Percentiles rank a stretch among this genome's conserved stretches.
These are phyloP conservation scores for Lycocerus yunnanus DNA, from an alignment of 2,888 invertebrate species.

Conservation along the genomic window DNA sequence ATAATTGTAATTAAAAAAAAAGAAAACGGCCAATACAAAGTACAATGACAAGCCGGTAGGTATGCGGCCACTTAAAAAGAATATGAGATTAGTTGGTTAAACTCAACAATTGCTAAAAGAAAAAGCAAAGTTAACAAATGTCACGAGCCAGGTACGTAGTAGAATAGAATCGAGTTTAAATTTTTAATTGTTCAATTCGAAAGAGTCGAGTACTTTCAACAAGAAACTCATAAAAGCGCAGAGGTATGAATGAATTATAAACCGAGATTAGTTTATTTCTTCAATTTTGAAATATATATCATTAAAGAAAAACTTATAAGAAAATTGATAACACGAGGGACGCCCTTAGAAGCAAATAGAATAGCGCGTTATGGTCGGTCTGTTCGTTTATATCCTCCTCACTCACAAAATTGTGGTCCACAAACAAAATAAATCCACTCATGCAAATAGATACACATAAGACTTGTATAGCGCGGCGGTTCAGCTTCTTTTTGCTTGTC, in stretches of 20 bases:
- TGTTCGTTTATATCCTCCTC: slow-evolving; percentile 32
- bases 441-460: slow-evolving; percentile 50
- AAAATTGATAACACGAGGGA: slow-evolving; percentile 43
- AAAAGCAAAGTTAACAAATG: slow-evolving; percentile 42
- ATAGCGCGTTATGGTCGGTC: slow-evolving; percentile 46
- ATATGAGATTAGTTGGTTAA: slow-evolving; percentile 41
- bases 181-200: slow-evolving; percentile 43
- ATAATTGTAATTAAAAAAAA: not conserved
- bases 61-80: slow-evolving; percentile 35
- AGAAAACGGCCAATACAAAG: too few species aligned
- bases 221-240: slow-evolving; percentile 39
- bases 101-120: slow-evolving; percentile 41
- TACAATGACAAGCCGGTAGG: not conserved
- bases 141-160: slow-evolving; percentile 34
- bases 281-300: slow-evolving; percentile 9
- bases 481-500: slow-evolving; percentile 43
- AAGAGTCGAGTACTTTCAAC: slow-evolving; percentile 33
- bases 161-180: slow-evolving; percentile 48
- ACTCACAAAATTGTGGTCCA: slow-evolving; percentile 44
- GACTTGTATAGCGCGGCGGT: slow-evolving; percentile 33
- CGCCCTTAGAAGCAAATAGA: slow-evolving; percentile 44
- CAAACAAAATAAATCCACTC: slow-evolving; percentile 52
- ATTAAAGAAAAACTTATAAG: slow-evolving; percentile 36
- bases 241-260: slow-evolving; percentile 36
- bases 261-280: slow-evolving; percentile 7